phyloP scores from a whole-genome alignment of 2,113 vertebrate species.

The Mandrillus leucophaeus region DNA sequence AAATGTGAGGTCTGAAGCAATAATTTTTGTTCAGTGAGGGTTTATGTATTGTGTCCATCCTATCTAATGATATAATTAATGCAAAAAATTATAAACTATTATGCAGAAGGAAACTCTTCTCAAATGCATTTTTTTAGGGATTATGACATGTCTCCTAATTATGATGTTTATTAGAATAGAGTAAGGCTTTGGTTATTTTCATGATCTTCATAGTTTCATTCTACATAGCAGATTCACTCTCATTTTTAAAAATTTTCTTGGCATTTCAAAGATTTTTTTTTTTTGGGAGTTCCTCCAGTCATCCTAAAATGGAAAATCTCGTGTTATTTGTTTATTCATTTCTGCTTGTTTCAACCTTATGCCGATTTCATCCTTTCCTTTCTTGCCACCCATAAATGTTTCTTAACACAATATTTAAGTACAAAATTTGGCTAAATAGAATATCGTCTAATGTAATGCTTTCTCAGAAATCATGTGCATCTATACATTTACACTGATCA shows the following conservation, averaged over 20 bases:
- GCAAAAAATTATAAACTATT: neutral
- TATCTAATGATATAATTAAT: neutral
- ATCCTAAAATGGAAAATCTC: neutral
- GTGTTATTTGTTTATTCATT: neutral
- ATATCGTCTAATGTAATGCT: neutral
- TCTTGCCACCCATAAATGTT: neutral
- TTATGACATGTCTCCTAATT: neutral
- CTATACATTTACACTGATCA: neutral
- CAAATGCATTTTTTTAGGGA: neutral
- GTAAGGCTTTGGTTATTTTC: neutral
- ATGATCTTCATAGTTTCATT: neutral
- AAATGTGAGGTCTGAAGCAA: neutral
- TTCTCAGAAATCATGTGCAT: neutral
- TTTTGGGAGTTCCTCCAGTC: neutral
- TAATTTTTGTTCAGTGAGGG: neutral
- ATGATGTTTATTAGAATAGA: neutral
- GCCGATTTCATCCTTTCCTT: neutral
- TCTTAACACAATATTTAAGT: neutral
- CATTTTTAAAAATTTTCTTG: neutral
- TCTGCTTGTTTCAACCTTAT: neutral
- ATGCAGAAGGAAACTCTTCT: neutral
- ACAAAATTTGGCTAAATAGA: neutral
- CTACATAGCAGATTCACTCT: neutral
- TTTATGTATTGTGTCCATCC: neutral
- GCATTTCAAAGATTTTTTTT: neutral